Evolutionary conservation across 1,140 invertebrate species (phyloP), one percentile per base, ranked within the genome.

Genomic region (Sarcophaga peregrina): DNA sequence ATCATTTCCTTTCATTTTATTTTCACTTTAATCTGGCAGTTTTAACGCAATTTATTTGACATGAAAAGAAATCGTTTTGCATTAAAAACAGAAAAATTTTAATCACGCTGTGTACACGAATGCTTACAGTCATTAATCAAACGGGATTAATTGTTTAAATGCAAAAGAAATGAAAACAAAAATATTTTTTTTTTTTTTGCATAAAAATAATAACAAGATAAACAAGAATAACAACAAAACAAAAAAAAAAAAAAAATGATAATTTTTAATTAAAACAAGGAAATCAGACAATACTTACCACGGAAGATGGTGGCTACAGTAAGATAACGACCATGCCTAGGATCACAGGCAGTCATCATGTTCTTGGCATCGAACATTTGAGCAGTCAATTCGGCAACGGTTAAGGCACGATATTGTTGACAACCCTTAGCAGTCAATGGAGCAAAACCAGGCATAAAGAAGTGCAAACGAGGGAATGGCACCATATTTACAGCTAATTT

Each of bases 401-500:
- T 95, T 3, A 96, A 91, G 0, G 96, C 95, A 83, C 95, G 92
- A 91, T 98, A 98, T 83, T 96, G 95, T 87, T 96, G 95, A 85
- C 93, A 94, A 13, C 96, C 95, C 85, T 97, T 93, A 68, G 97
- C 96, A 15, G 97, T 98, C 1, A 99, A 92, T 11, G 98, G 97
- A 9, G 97, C 97, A 90, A 98, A 99, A 13, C 97, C 97, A 52
- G 97, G 97, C 94, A 98, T 98, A 91, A 98, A 99, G 94, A 99
- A 99, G 91, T 99, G 97, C 46, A 99, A 93, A 88, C 98, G 94
- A 62, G 98, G 98, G 92, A 98, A 99, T 80, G 97, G 98, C 54
- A 99, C 97, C 97, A 99, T 98, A 91, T 99, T 98, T 17, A 99
- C 98, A 47, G 98, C 98, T 85, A 99, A 90, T 93, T 99, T 99